These are phyloP conservation scores for Apis florea DNA, from an alignment of 1,140 invertebrate genomes.

Conservation along the genomic window DNA sequence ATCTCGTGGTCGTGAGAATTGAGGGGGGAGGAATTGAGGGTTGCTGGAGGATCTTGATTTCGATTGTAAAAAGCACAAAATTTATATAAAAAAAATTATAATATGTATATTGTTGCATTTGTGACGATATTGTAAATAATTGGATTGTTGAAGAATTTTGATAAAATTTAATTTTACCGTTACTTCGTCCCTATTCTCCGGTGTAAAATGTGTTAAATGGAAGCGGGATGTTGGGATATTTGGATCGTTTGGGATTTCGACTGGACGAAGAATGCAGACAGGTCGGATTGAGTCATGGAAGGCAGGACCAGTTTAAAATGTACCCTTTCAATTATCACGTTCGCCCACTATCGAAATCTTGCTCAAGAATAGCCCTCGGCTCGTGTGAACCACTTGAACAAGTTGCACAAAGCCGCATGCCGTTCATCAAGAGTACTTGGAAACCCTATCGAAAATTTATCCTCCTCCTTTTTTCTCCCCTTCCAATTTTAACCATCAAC, in stretches of 20 bases:
- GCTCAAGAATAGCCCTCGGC: background rate
- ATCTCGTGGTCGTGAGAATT: background rate
- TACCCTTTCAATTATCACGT: slow-evolving; percentile 24
- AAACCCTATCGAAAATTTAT: background rate
- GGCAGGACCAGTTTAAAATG: slow-evolving; percentile 5
- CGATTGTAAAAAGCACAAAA: too few species aligned
- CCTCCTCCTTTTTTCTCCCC: background rate
- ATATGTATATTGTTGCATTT: too few species aligned
- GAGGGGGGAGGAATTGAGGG: too few species aligned
- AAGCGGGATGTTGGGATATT: too few species aligned
- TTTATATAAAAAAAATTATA: too few species aligned
- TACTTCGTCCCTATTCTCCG: too few species aligned
- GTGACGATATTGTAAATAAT: background rate
- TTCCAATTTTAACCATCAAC: background rate
- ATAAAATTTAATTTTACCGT: too few species aligned
- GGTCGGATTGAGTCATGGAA: background rate
- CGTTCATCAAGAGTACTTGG: background rate
- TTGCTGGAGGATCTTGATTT: too few species aligned
- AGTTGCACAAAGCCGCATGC: background rate
- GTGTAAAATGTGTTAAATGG: too few species aligned
- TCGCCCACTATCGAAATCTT: slow-evolving; percentile 15
- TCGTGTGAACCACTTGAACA: background rate
- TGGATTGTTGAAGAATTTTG: background rate
- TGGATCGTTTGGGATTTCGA: too few species aligned
- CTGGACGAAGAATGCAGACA: background rate